Percentiles rank a stretch among this genome's conserved stretches.
phyloP scores from a whole-genome alignment of 2,797 vertebrate genomes.

The Rhinichthys osculus region DNA sequence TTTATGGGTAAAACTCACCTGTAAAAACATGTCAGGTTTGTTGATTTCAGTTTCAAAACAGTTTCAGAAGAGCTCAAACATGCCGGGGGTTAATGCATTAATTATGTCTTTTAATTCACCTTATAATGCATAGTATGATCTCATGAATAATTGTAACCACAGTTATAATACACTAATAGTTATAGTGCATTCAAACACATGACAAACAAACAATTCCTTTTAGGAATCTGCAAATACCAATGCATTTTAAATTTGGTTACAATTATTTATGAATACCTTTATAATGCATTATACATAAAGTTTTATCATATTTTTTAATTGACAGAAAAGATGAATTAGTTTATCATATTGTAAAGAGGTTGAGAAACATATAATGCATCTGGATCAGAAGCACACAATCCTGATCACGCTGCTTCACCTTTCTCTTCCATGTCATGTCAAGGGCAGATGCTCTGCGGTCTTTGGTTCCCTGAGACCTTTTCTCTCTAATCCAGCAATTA shows the following conservation, averaged over 20 bases:
- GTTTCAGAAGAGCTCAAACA: background rate
- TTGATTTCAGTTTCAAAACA: background rate
- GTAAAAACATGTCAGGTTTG: background rate
- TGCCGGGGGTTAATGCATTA: background rate
- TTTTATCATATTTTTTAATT: background rate
- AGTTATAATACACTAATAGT: background rate
- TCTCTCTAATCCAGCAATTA: conserved; percentile 81
- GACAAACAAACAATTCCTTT: background rate
- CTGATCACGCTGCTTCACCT: background rate
- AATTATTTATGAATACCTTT: background rate
- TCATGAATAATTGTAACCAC: background rate
- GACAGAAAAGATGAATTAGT: background rate
- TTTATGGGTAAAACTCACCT: background rate
- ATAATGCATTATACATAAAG: background rate
- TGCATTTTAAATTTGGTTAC: background rate
- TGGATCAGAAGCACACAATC: background rate
- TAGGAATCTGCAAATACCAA: background rate
- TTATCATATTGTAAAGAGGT: background rate
- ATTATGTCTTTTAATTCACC: background rate
- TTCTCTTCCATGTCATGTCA: conserved; percentile 36
- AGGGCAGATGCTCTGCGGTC: conserved; percentile 50
- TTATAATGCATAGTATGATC: background rate
- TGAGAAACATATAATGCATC: background rate
- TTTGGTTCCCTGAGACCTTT: conserved; percentile 68
- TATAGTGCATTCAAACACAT: background rate